Evolutionary conservation across 2,797 vertebrate species (phyloP).

Genomic region (Halcyon smyrnensis): DNA sequence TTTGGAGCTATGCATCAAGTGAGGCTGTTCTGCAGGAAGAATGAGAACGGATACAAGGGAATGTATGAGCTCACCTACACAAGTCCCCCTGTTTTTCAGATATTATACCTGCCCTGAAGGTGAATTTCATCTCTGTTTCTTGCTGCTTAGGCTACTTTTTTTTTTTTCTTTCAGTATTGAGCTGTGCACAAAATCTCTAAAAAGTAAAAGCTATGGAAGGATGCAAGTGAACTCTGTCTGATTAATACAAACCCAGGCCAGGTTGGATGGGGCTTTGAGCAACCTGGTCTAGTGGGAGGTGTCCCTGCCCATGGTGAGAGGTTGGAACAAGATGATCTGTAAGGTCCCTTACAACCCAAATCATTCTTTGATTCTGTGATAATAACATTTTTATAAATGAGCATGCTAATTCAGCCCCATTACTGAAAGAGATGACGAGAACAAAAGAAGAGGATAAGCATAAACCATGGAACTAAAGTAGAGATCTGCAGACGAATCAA

Average conservation of each 20-base stretch:
- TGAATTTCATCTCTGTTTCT: not conserved
- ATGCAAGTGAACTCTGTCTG: not conserved
- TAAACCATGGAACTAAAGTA: not conserved
- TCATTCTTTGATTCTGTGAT: not conserved
- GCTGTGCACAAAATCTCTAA: not conserved
- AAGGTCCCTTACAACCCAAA: not conserved
- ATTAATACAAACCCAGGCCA: not conserved
- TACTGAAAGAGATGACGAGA: not conserved
- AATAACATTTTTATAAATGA: not conserved
- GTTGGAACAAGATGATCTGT: not conserved
- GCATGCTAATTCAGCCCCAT: not conserved
- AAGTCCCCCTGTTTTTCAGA: not conserved
- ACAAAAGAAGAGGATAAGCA: not conserved
- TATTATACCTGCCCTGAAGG: not conserved
- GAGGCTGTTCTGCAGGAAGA: not conserved
- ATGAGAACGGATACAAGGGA: not conserved
- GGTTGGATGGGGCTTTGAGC: not conserved
- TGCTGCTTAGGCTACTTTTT: not conserved
- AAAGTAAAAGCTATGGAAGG: not conserved
- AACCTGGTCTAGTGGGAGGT: not conserved
- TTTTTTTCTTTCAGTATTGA: not conserved
- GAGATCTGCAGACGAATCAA: slow-evolving; percentile 16
- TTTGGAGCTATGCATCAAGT: not conserved
- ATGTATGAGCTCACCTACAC: not conserved
- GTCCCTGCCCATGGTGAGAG: not conserved